Evolutionary conservation across 2,888 invertebrate species (phyloP), one percentile per base, ranked within the genome.

Genomic region (Nipponacmea schrenckii): DNA sequence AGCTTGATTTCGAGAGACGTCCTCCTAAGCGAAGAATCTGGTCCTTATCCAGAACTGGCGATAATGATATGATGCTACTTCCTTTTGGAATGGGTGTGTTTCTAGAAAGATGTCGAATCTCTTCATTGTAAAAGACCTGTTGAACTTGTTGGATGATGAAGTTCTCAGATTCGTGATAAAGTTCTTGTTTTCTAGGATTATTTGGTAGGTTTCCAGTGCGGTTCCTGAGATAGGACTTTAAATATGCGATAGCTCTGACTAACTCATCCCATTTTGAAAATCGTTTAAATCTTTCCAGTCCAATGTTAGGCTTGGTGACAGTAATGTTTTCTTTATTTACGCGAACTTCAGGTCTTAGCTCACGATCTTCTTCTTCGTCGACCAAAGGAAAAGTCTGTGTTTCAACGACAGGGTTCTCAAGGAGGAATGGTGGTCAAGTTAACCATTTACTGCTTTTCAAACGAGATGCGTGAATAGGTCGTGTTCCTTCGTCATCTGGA

Each of bases 121-220:
- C 46, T 46, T 46, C 46, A 15, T 46, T 46, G 17, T 46, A 46
- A 46, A 15, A 46, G 14, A 15, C 46, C 46, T 46, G 46, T 46
- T 46, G 46, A 46, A 46, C 46, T 46, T 46, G 14, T 46, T 46
- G 12, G 12, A 46, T 46, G 12, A 46, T 15, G 17, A 46, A 46
- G 12, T 15, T 96, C 94, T 3, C 93, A 93, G 81, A 95, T 95
- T 90, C 96, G n/a, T n/a, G n/a, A n/a, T n/a, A n/a, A n/a, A n/a
- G n/a, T n/a, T n/a, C n/a, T n/a, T n/a, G n/a, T n/a, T n/a, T n/a
- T n/a, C n/a, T n/a, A n/a, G n/a, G n/a, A n/a, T n/a, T n/a, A n/a
- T n/a, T n/a, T 12, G 46, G 12, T n/a, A n/a, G n/a, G 17, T 46
- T 46, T 15, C 17, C 46, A 15, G 12, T 46, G 17, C 17, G 14